phyloP scores from a whole-genome alignment of 2,888 invertebrate species.

The Cryptops parisi region DNA sequence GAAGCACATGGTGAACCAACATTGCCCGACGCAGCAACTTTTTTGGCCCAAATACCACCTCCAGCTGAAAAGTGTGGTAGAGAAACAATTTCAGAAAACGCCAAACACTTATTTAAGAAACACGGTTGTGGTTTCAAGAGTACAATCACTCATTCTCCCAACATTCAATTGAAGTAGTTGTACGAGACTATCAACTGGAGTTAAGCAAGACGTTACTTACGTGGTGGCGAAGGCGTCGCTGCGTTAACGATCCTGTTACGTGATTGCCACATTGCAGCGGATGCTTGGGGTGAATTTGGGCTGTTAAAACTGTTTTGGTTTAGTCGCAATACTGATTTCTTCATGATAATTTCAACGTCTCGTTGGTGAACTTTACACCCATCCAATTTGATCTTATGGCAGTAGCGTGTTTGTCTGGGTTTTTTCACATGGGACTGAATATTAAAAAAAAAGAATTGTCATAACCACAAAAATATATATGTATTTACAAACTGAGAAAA shows the following conservation, averaged over 20 bases:
- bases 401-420: constrained; percentile 19
- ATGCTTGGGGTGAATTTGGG: not conserved
- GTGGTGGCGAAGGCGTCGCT: not conserved
- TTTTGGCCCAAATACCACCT: not conserved
- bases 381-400: constrained; percentile 19
- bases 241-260: not conserved
- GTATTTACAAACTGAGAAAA: not conserved
- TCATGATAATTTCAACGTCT: constrained; percentile 18
- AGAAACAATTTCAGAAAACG: no score
- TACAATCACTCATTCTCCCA: no score
- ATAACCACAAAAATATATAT: not conserved
- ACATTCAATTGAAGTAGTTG: no score
- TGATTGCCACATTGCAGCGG: not conserved
- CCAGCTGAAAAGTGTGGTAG: no score
- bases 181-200: no score
- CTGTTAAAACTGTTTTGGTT: not conserved
- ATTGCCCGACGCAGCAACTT: not conserved
- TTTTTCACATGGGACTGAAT: constrained; percentile 20
- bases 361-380: constrained; percentile 19
- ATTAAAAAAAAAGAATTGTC: not conserved
- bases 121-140: no score
- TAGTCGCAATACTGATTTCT: constrained; percentile 2
- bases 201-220: no score
- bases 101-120: not conserved
- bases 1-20: not conserved